Evolutionary conservation across 2,888 invertebrate genomes (phyloP), one percentile per base, ranked within the genome.

Genomic region (Hydroisotoma schaefferi): DNA sequence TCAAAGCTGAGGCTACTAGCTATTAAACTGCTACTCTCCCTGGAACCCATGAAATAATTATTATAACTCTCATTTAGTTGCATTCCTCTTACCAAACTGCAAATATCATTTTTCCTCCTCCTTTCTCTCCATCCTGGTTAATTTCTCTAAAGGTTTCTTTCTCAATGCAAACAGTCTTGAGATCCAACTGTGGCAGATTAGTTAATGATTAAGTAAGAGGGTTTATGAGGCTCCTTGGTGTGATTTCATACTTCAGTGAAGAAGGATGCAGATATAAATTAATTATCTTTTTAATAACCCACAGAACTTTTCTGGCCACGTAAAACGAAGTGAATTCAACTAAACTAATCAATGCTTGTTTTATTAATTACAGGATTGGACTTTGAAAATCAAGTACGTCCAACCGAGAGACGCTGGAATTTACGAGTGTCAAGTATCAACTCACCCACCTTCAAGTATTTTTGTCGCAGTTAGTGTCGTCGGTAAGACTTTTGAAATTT

Each of bases 371-470:
- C 73, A 76, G 76, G 78, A 78, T 69, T 79, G 78, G 78, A 76
- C 76, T 57, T 74, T 79, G 60, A 76, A 78, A 71, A 78, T 79
- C 60, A 77, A 76, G 68, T 78, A 74, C 63, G 76, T 77, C 53
- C 76, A 77, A 70, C 75, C 74, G 2, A 71, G 75, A 52, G 79
- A 79, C 62, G 77, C 76, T 40, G 78, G 78, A 3, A 67, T 77
- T 59, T 78, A 78, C 70, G 78, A 78, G 69, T 78, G 78, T 68
- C 78, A 77, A 72, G 74, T 78, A 18, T 77, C 77, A 40, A 78
- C 78, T 20, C 78, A 78, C 69, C 78, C 78, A 27, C 77, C 78
- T 53, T 75, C 76, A 61, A 77, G 77, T 70, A 76, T 78, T 64
- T 76, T 76, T 71, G 73, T 78, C 60, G 74, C 74, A 56, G 74